Evolutionary conservation across 2,113 vertebrate genomes (phyloP), one percentile per base, ranked within the genome.

Genomic region (Pantherophis guttatus): DNA sequence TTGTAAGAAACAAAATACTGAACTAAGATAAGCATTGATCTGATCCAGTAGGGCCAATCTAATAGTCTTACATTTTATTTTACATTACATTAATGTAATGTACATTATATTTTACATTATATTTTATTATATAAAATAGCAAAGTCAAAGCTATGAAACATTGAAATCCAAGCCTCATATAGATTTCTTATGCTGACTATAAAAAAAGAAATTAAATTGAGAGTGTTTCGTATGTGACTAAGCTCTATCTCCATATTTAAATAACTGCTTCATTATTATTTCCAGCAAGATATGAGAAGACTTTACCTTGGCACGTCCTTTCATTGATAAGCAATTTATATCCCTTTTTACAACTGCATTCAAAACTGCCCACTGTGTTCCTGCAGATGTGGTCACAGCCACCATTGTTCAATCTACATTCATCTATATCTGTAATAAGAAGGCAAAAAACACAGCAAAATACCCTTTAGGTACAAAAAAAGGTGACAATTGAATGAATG

Each of bases 241-340:
- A 90, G 26, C 48, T 65, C 58, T 44, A 39, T 75, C 19, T n/a
- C 48, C 54, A 58, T 7, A 89, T 13, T 62, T 15, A 87, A 29
- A 54, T 17, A 87, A 48, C 24, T 62, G 39, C 19, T 39, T 55
- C 6, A 86, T 50, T n/a, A 59, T 8, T 59, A 26, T 0, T 19
- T 52, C 81, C 54, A 24, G 48, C 7, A 13, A 33, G 52, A 33
- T 54, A 89, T 3, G 0, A 2, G 1, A 7, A 1, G 19, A 52
- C 91, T 85, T 96, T 95, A 99, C 99, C 99, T 98, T 99, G 99
- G 96, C 99, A 99, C 62, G 98, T 99, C 95, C 99, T 98, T 96
- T 99, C 99, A 5, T 99, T 99, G 97, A 99, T 99, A 96, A 99
- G 98, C 93, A 99, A 98, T 95, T 99, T 99, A 97, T 99, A 99